phyloP scores from a whole-genome alignment of 2,888 invertebrate genomes.

The Sphinx pinastri region DNA sequence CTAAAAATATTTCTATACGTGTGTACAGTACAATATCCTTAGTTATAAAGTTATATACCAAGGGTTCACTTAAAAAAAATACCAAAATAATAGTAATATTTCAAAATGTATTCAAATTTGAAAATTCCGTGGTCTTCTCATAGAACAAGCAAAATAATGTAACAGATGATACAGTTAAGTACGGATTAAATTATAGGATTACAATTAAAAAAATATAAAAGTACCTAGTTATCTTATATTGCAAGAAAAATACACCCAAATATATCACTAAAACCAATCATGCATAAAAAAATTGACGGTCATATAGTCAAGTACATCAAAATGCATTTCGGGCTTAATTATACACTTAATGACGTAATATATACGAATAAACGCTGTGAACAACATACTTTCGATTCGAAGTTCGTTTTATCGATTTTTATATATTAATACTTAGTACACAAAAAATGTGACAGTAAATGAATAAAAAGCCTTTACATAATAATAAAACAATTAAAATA shows the following conservation, averaged over 20 bases:
- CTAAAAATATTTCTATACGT: background rate
- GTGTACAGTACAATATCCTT: background rate
- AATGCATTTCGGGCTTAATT: constrained; percentile 16
- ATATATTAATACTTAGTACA: background rate
- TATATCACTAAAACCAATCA: constrained; percentile 48
- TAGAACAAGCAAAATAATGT: constrained; percentile 37
- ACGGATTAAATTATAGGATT: constrained; percentile 43
- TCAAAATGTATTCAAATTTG: background rate
- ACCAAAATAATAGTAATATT: too few species aligned
- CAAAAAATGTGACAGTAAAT: background rate
- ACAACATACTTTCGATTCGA: background rate
- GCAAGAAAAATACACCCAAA: constrained; percentile 49
- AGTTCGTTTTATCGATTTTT: background rate
- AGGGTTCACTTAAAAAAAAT: too few species aligned
- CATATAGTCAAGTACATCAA: constrained; percentile 2
- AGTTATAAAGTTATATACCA: background rate
- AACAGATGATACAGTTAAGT: constrained; percentile 50
- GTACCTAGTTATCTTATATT: constrained; percentile 42
- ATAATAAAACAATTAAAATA: constrained; percentile 13
- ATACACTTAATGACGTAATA: constrained; percentile 1
- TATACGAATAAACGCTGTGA: background rate
- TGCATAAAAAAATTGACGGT: constrained; percentile 41
- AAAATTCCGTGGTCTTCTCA: background rate
- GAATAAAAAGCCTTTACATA: constrained; percentile 20
- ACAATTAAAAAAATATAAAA: constrained; percentile 35